Conservation (phyloP, 2,888 invertebrate species). For the Dendrolimus pini region DNA sequence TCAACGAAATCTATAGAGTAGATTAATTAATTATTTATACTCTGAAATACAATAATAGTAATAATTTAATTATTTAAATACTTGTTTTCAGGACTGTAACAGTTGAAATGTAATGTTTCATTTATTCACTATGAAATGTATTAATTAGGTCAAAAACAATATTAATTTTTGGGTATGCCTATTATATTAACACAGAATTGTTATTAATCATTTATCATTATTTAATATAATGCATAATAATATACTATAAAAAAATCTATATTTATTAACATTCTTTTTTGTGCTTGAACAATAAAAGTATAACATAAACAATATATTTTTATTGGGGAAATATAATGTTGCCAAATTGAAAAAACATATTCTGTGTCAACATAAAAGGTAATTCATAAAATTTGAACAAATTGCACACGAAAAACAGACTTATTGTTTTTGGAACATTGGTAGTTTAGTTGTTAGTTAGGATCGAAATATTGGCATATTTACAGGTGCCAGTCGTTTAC, state of each 20-base stretch:
- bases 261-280: no score
- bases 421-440: slow-evolving; percentile 10
- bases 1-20: slow-evolving; percentile 56
- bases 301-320: no score
- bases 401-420: slow-evolving; percentile 51
- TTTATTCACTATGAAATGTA: slow-evolving; percentile 36
- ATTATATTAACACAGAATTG: slow-evolving; percentile 12
- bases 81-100: neutral
- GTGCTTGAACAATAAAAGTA: no score
- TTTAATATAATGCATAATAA: no score
- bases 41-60: slow-evolving; percentile 5
- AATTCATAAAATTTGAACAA: slow-evolving; percentile 14
- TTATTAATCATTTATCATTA: slow-evolving; percentile 16
- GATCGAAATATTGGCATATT: slow-evolving; percentile 40
- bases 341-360: neutral
- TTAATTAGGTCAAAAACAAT: slow-evolving; percentile 17
- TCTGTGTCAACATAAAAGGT: slow-evolving; percentile 6
- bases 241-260: no score
- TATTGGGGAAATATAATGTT: no score
- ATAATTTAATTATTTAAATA: slow-evolving; percentile 2
- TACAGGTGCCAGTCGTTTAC: slow-evolving; percentile 49
- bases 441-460: slow-evolving; percentile 24
- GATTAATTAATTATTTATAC: slow-evolving; percentile 37
- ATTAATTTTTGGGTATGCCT: neutral
- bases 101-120: slow-evolving; percentile 3